Base-by-base conservation (phyloP, 2,797 vertebrate genomes). In the Propithecus perrieri region DNA sequence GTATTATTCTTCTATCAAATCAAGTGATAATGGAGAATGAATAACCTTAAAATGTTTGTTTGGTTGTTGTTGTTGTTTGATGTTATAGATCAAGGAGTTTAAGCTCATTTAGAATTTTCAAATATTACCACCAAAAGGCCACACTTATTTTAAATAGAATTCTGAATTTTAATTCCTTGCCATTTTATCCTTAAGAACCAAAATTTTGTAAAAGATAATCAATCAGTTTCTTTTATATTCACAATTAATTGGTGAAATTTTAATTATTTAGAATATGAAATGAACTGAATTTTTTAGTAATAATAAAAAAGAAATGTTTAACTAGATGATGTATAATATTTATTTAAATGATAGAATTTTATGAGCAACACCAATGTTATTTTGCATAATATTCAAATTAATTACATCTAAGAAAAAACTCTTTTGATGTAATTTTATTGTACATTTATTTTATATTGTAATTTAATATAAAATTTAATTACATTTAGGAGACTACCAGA, bases 1-100 rank as follows among this genome's bases (percentile, higher is more conserved):
- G 79, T 57, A 91, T 93, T 91, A 89, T 48, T 93, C 86, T 92
- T 95, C 94, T 95, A 86, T 72, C 79, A 91, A 91, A 57, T 65
- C 75, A 96, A 90, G 74, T 72, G 46, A 91, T 91, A 88, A 95
- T 38, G 61, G 85, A 96, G 57, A 97, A 91, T 14, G 95, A 0
- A 87, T 90, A 93, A 38, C 67, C 71, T 55, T 88, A 76, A 96
- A 96, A 9, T 28, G 11, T 84, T 92, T 96, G 46, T 55, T 81
- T 75, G 14, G n/a, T 75, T 90, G 7, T 61, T 1, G 30, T 46
- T 80, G 43, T 22, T 80, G 1, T 92, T 95, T 33, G 76, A 63
- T 79, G 30, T 41, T 87, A 4, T 92, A 96, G 81, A 41, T 91
- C 48, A 97, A 91, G 22, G 22, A 86, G 89, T 95, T 59, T 33